These are phyloP conservation scores for Turritopsis rubra DNA, from an alignment of 30 jellyfish, hydroid and myxozoan species.

Conservation along the genomic window DNA sequence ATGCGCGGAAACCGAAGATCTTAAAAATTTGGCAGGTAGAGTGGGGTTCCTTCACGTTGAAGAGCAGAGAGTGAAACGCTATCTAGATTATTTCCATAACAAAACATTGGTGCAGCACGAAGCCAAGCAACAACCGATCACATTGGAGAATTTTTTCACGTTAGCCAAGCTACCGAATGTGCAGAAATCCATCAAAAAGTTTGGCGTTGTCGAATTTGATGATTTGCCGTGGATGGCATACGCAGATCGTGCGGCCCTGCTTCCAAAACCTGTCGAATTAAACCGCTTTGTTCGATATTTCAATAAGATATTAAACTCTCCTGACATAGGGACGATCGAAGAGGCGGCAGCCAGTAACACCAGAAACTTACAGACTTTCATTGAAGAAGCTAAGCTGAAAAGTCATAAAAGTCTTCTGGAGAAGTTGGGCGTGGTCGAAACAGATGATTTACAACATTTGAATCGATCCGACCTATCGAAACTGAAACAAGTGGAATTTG, in stretches of 20 bases:
- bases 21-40: background rate
- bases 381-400: background rate
- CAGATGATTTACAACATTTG: background rate
- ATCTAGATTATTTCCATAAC: slow-evolving; percentile 3
- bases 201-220: slow-evolving; percentile 8
- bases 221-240: slow-evolving; percentile 5
- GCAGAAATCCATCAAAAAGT: background rate
- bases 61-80: slow-evolving; percentile 4
- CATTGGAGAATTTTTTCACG: background rate
- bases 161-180: background rate
- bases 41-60: slow-evolving; percentile 8
- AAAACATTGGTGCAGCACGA: background rate
- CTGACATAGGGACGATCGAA: background rate
- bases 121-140: background rate
- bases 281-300: background rate
- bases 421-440: slow-evolving; percentile 2
- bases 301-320: background rate
- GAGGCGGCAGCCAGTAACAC: background rate
- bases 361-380: background rate
- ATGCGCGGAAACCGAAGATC: slow-evolving; percentile 14
- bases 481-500: slow-evolving; percentile 1
- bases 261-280: slow-evolving; percentile 8
- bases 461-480: slow-evolving; percentile 4
- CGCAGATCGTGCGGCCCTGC: background rate
- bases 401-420: background rate